Evolutionary conservation across 2,888 invertebrate genomes (phyloP).

Genomic region (Chaitophorus viminalis): DNA sequence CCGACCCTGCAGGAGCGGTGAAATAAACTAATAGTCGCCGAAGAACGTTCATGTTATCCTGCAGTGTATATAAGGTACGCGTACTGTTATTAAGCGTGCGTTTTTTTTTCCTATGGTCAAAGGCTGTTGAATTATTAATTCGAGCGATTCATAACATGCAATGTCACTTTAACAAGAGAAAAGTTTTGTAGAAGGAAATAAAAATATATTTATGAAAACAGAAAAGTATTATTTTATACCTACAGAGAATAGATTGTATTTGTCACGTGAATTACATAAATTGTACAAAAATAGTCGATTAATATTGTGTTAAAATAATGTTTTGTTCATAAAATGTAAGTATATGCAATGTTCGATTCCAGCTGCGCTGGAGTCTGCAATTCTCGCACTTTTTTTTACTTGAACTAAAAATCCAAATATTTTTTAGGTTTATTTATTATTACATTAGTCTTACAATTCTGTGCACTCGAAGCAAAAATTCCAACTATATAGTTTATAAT

Average conservation of each 20-base stretch:
- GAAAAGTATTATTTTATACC: conserved; percentile 1
- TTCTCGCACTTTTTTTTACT: too few relatives aligned
- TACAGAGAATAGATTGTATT: background rate
- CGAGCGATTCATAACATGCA: conserved; percentile 50
- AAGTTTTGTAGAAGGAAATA: conserved; percentile 31
- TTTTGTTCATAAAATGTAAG: too few relatives aligned
- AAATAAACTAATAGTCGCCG: conserved; percentile 43
- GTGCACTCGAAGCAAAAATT: too few relatives aligned
- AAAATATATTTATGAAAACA: background rate
- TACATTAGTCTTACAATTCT: too few relatives aligned
- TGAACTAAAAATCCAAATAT: too few relatives aligned
- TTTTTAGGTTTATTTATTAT: too few relatives aligned
- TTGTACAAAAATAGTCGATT: too few relatives aligned
- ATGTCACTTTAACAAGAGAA: conserved; percentile 52
- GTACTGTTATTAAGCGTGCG: conserved; percentile 40
- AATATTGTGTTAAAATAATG: too few relatives aligned
- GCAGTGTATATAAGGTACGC: background rate
- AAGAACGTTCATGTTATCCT: conserved; percentile 38
- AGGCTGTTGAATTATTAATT: conserved; percentile 58
- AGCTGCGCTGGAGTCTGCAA: too few relatives aligned
- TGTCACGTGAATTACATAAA: background rate
- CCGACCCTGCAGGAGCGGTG: conserved; percentile 30
- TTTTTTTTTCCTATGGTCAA: conserved; percentile 47
- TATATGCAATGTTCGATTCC: too few relatives aligned
- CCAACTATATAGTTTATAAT: too few relatives aligned